These are phyloP conservation scores for Capreolus pygargus DNA, from an alignment of 2,113 vertebrate genomes.

Conservation along the genomic window DNA sequence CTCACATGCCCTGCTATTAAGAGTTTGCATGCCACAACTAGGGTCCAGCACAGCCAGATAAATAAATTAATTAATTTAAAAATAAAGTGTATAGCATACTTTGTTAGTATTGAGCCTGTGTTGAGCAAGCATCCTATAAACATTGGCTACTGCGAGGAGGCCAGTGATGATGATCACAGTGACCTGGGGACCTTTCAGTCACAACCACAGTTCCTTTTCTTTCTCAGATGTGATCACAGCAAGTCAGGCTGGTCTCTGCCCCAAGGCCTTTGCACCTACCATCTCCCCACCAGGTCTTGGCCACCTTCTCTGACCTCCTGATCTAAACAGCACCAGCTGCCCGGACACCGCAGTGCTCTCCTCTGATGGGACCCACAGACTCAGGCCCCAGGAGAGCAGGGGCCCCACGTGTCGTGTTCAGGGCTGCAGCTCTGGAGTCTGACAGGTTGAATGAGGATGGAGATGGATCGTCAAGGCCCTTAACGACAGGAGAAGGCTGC, in stretches of 20 bases:
- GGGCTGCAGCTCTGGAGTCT: not conserved
- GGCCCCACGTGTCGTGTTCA: rapidly evolving
- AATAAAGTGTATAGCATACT: rapidly evolving
- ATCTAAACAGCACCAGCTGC: not conserved
- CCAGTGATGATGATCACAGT: rapidly evolving
- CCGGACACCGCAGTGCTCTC: not conserved
- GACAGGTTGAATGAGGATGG: not conserved
- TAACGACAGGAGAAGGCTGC: too few relatives aligned
- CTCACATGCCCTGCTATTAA: not conserved
- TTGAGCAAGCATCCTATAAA: not conserved
- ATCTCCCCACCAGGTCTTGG: not conserved
- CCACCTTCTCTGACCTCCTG: not conserved
- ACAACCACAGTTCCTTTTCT: not conserved
- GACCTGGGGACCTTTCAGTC: rapidly evolving
- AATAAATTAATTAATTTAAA: not conserved
- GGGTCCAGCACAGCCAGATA: not conserved
- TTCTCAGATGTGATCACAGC: not conserved
- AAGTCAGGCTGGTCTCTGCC: not conserved
- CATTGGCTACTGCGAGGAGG: rapidly evolving
- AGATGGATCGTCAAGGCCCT: not conserved
- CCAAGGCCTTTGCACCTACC: not conserved
- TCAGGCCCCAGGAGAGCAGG: not conserved
- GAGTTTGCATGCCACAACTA: not conserved
- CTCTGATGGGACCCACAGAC: not conserved
- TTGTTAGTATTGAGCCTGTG: not conserved